Evolutionary conservation across 2,888 invertebrate species (phyloP), one percentile per base, ranked within the genome.

Genomic region (Trachelus iudaicus): DNA sequence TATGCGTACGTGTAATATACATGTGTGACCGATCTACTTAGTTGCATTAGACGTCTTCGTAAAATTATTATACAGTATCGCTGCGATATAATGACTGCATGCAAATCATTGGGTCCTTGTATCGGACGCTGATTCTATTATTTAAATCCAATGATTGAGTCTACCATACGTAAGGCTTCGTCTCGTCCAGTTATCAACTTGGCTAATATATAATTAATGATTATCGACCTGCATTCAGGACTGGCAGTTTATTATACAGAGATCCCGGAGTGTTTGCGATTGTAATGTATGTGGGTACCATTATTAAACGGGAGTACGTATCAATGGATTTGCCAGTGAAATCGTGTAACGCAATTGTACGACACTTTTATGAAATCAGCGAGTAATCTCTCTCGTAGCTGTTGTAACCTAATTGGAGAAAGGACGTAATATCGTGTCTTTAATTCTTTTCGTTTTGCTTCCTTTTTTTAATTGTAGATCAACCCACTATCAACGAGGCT

Each of bases 401-500:
- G 56, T 56, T 56, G 56, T 56, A 56, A 56, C 56, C 23, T 56
- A 56, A 23, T 56, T 56, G 56, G 56, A 56, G 23, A 23, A 56
- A 56, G 23, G 56, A 56, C 56, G 56, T 23, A 15, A 23, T 15
- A 56, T 23, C 23, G 56, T 56, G 23, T 23, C 9, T 56, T 56
- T 56, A 56, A 56, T 56, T 9, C 2, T 56, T 23, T 56, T 56
- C 23, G 9, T 56, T 56, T 56, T 56, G 2, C 75, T 73, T 69
- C 30, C 34, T 90, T 91, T 89, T 90, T 92, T 91, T 77, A 76
- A 82, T 92, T 92, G 76, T 93, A 97, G 97, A 97, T 93, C 97
- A 97, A 92, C 97, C 96, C 80, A 97, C 98, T 83, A 98, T 98
- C 91, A 98, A 97, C 92, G 97, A 98, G 92, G 96, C 97, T 76